Percentiles rank a stretch among this genome's conserved stretches.
Conservation (phyloP, 1,140 invertebrate species). For the Eubasilissa regina region DNA sequence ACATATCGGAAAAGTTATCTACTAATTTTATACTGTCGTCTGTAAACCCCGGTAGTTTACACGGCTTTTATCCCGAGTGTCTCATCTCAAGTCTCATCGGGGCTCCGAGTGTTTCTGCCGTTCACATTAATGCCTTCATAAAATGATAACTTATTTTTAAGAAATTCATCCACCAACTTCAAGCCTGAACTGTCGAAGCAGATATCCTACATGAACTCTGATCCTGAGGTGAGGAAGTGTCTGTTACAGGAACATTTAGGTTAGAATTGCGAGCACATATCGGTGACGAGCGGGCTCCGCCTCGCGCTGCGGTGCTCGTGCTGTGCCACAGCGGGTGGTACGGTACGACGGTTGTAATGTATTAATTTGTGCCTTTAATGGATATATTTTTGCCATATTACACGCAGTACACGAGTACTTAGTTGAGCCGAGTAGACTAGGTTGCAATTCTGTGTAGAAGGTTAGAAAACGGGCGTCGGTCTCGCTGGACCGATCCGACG, state of each 20-base stretch:
- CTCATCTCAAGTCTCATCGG: background rate
- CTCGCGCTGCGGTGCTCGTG: background rate
- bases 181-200: no score
- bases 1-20: background rate
- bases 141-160: constrained; percentile 22
- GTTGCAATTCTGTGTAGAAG: constrained; percentile 21
- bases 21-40: constrained; percentile 1
- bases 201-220: no score
- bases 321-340: background rate
- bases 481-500: no score
- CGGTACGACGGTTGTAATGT: constrained; percentile 53
- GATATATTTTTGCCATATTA: constrained; percentile 59
- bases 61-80: background rate
- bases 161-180: constrained; percentile 3
- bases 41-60: background rate
- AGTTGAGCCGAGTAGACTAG: constrained; percentile 36
- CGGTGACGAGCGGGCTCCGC: background rate
- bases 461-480: constrained; percentile 13
- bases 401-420: constrained; percentile 39
- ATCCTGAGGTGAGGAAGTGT: no score
- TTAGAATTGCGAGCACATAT: background rate
- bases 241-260: no score
- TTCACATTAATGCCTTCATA: constrained; percentile 23
- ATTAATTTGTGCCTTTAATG: constrained; percentile 60
- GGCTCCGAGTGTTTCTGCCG: constrained; percentile 13